Base-by-base conservation (phyloP, 2,113 vertebrate species). In the Pungitius pungitius region DNA sequence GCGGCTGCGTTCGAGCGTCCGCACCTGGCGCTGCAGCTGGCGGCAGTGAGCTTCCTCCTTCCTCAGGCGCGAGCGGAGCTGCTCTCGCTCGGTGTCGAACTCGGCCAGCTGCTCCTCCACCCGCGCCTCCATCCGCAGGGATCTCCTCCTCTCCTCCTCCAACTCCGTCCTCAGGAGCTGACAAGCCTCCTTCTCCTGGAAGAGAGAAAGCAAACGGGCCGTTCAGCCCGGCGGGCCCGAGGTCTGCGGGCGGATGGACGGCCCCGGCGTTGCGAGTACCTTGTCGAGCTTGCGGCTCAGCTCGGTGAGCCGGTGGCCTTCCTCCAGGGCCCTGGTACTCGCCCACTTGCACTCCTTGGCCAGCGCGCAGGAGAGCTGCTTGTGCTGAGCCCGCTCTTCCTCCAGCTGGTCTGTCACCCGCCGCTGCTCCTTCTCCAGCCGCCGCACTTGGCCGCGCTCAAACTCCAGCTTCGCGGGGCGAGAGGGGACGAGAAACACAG, bases 31-130 rank as follows among this genome's bases (percentile, higher is more conserved):
- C 54, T 95, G 96, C 6, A 98, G 94, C 4, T 91, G 93, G 74
- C 83, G 92, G 51, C 96, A 95, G 55, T 95, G 96, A 56, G 95
- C 96, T 81, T 97, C 97, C 85, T 99, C 97, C 39, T 95, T 95
- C 91, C 96, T 96, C 81, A 99, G 88, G 58, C 96, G 96, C 3
- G 96, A 96, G 81, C 95, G 93, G 73, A 99, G 93, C 79, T 97
- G 97, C n/a, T 99, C 97, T 26, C 96, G 90, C 83, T 98, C 96
- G 0, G 96, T 99, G 90, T 99, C 97, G 14, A 98, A 97, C 92
- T 99, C 97, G 0, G 96, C 97, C 81, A 98, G 82, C 87, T 97
- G 95, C 90, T 98, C 97, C 88, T 99, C 98, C 69, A 97, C 95
- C 71, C 95, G 95, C 20, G 97, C 97, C 90, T 99, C 97, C 67